phyloP scores from a whole-genome alignment of 1,140 invertebrate genomes.

The Drosophila willistoni region DNA sequence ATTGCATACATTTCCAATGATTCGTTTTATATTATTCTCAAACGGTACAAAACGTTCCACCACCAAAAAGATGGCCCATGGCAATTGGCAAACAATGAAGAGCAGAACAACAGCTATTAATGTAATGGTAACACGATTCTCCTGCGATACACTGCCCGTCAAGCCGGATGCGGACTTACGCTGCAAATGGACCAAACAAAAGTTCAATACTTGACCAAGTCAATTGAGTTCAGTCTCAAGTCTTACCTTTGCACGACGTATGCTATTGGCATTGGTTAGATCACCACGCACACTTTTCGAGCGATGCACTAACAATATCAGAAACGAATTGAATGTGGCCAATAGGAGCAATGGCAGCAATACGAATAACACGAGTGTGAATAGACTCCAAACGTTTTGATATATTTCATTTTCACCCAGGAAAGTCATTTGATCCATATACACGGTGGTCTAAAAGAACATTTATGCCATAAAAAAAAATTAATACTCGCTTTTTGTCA shows the following conservation, averaged over 20 bases:
- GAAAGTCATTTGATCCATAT: slow-evolving; percentile 40
- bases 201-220: neutral
- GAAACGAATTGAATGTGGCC: slow-evolving; percentile 89
- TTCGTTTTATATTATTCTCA: slow-evolving; percentile 53
- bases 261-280: slow-evolving; percentile 85
- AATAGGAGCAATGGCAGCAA: slow-evolving; percentile 88
- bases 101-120: slow-evolving; percentile 90
- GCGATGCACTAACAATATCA: slow-evolving; percentile 87
- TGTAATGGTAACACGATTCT: slow-evolving; percentile 90
- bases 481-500: too few relatives aligned
- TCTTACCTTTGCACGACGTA: slow-evolving; percentile 70
- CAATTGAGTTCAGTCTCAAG: neutral
- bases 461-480: slow-evolving; percentile 3
- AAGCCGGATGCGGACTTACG: slow-evolving; percentile 61
- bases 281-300: slow-evolving; percentile 84
- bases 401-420: slow-evolving; percentile 86
- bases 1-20: slow-evolving; percentile 89
- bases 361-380: slow-evolving; percentile 87
- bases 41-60: slow-evolving; percentile 55
- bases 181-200: slow-evolving; percentile 4
- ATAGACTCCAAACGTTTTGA: slow-evolving; percentile 87
- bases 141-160: slow-evolving; percentile 84
- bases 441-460: slow-evolving; percentile 67
- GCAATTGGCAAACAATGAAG: slow-evolving; percentile 89
- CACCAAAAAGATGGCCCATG: slow-evolving; percentile 84